Base-by-base conservation (phyloP, 2,888 invertebrate species). In the Tanypteryx hageni region DNA sequence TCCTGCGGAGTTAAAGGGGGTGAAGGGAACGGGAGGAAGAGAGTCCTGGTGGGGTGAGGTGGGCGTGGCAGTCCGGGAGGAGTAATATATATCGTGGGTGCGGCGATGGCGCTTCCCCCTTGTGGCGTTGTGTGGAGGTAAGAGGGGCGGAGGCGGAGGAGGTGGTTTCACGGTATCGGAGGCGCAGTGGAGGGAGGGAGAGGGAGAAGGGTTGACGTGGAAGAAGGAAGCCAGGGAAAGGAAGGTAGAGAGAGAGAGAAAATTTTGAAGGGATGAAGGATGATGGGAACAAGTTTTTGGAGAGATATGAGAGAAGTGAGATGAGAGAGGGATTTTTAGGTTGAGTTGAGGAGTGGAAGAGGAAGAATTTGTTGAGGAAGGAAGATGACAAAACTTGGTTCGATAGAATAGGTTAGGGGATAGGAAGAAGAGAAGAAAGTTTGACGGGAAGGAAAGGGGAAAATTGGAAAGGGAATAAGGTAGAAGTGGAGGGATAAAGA, bases 21-120 rank as follows among this genome's bases (percentile, higher is more conserved):
- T 27, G 16, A n/a, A n/a, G n/a, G 22, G 27, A n/a, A 44, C n/a
- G 64, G 64, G n/a, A 11, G n/a, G 76, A 76, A n/a, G n/a, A 76
- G n/a, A n/a, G 76, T 22, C 27, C n/a, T 14, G 14, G 56, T 18
- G 56, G n/a, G 56, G 5, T 44, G 44, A 44, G 64, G 44, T 31
- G 14, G 44, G 86, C 86, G 59, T 27, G 86, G 86, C 58, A 58
- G 85, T 58, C 85, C 57, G 10, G 86, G 86, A 44, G 64, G 44
- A 31, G 89, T 89, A 89, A 89, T 89, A 89, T 89, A 89, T 89
- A 89, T 89, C 89, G 89, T 44, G 89, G 89, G 89, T 89, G 89
- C 89, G 89, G 89, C 89, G 27, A 31, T 27, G 86, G 86, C 59
- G 86, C 89, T 68, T 64, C 89, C 64, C 89, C 64, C 89, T 89